A percentile compares a stretch with the other conserved stretches of the same genome.
These are phyloP conservation scores for Acanthurus leucopareius DNA, from an alignment of 2,797 vertebrate species.

Conservation along the genomic window DNA sequence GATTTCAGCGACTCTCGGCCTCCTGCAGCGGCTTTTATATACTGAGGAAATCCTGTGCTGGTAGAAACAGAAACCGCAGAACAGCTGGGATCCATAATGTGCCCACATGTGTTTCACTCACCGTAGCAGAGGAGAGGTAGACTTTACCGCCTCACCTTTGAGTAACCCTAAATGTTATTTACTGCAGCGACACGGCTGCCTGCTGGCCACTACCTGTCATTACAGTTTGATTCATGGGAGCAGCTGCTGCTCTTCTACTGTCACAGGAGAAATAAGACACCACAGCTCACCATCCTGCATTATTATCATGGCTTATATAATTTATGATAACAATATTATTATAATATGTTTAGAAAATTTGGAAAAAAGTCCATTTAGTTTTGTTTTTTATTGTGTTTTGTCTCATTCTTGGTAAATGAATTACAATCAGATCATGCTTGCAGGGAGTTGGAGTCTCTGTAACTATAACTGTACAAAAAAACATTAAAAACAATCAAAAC, in stretches of 20 bases:
- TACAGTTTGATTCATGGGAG: too few species aligned
- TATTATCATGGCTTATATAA: too few species aligned
- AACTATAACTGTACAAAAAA: too few species aligned
- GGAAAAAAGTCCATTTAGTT: too few species aligned
- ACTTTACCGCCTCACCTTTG: conserved; percentile 22
- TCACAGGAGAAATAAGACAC: neutral
- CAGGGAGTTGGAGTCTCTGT: too few species aligned
- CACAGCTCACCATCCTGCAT: too few species aligned
- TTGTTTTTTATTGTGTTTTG: too few species aligned
- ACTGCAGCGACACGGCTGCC: conserved; percentile 28
- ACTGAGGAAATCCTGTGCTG: conserved; percentile 41
- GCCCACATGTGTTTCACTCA: conserved; percentile 51
- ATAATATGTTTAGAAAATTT: too few species aligned
- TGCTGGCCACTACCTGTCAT: conserved; percentile 34
- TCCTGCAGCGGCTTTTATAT: conserved; percentile 14
- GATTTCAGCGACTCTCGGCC: neutral
- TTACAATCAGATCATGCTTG: too few species aligned
- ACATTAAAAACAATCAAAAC: too few species aligned
- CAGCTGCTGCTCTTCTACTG: neutral
- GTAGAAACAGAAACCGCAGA: conserved; percentile 42
- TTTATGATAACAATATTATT: too few species aligned
- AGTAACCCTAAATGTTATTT: conserved; percentile 5
- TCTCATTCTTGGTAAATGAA: too few species aligned
- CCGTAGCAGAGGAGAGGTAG: conserved; percentile 17
- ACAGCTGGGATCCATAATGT: conserved; percentile 32